Evolutionary conservation across 2,797 vertebrate species (phyloP), one percentile per base, ranked within the genome.

Genomic region (Phoebastria nigripes): DNA sequence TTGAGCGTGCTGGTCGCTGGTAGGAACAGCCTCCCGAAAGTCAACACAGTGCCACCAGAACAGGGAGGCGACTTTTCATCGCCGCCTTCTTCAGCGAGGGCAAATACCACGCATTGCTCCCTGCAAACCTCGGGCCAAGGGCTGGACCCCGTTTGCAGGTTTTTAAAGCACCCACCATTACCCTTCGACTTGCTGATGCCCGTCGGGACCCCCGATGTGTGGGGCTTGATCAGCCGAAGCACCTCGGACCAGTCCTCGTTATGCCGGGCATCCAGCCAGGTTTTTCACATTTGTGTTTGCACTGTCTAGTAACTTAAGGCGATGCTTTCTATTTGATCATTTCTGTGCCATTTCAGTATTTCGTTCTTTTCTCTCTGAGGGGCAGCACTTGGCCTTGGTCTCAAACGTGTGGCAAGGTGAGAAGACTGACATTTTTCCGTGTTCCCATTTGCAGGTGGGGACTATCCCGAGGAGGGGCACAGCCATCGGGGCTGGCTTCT

Each of bases 131-230:
- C 1, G 1, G 26, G 49, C 66, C 74, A 58, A 56, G 18, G 65
- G 26, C 63, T 66, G n/a, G 44, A 16, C 28, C 18, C 2, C 0
- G 0, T 42, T 20, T 74, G 35, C 52, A 54, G 19, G 11, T 35
- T 74, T 47, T 79, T 66, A 52, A 67, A 91, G 71, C 25, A 67
- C 35, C 49, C 72, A 8, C 9, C 8, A 2, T 17, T 15, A 56
- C 17, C 20, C 37, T 71, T 65, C 1, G 1, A n/a, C 14, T 56
- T 29, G 33, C 52, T 73, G 52, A n/a, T 25, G 14, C 22, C 16
- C 3, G 0, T 8, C 4, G 2, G 28, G 35, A 25, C 5, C 28
- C 22, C 41, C 1, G 1, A 18, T 3, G 44, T 8, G 7, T 0
- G 4, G 12, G 12, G 31, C 9, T 14, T 20, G 28, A 58, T 39